Conservation (phyloP, 2,888 invertebrate species). For the Amitus sp. region DNA sequence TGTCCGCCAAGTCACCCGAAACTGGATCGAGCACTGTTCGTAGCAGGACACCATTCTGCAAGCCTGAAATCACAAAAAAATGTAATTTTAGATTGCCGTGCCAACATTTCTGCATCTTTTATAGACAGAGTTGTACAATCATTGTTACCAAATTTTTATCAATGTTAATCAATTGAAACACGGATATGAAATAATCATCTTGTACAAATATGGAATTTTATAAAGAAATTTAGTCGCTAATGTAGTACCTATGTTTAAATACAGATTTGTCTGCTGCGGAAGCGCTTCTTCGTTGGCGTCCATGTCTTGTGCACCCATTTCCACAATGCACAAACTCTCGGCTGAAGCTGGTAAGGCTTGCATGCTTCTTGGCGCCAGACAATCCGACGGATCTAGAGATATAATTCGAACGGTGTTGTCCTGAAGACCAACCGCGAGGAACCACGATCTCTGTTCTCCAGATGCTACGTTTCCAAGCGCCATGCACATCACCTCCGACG, state of each 20-base stretch:
- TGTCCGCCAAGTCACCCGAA: conserved; percentile 96
- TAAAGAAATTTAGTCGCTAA: not conserved
- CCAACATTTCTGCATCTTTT: no score
- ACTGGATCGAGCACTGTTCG: conserved; percentile 95
- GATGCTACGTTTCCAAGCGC: conserved; percentile 93
- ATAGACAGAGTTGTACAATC: no score
- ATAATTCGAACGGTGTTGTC: conserved; percentile 98
- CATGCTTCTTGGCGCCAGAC: conserved; percentile 94
- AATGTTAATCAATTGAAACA: conserved; percentile 64
- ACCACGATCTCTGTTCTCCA: conserved; percentile 95
- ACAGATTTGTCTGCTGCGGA: conserved; percentile 79
- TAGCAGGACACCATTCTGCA: conserved; percentile 95
- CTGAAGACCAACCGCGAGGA: conserved; percentile 93
- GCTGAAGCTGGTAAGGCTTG: conserved; percentile 96
- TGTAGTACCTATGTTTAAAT: conserved; percentile 86
- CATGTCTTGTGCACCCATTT: conserved; percentile 82
- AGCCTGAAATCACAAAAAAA: no score
- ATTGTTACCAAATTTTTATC: conserved; percentile 57
- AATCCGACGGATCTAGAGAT: conserved; percentile 95
- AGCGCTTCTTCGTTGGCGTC: conserved; percentile 68
- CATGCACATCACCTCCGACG: conserved; percentile 98
- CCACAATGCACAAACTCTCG: conserved; percentile 96
- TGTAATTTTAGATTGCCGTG: no score
- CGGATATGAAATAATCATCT: conserved; percentile 59
- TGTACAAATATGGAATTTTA: conserved; percentile 5